Conservation (phyloP, 2,888 invertebrate species). For the Xestia rhomboidea region DNA sequence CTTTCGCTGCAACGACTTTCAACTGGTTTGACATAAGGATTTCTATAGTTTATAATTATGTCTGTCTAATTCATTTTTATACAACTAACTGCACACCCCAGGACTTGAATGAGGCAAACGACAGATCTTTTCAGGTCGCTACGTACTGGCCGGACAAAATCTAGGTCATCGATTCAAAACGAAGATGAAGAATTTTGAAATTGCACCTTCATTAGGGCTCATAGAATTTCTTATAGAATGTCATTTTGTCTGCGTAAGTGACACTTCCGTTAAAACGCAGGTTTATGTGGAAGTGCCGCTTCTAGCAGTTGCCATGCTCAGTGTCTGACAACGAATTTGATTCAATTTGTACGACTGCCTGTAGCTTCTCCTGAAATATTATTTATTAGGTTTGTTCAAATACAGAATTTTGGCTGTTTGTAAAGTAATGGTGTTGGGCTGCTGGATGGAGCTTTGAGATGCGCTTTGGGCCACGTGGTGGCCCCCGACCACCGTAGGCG, state of each 20-base stretch:
- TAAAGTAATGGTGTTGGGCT: constrained; percentile 11
- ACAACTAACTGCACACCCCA: neutral
- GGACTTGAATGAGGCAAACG: neutral
- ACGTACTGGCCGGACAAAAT: neutral
- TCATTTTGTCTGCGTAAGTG: neutral
- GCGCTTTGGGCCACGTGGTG: too few relatives aligned
- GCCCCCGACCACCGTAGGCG: too few relatives aligned
- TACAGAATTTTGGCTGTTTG: constrained; percentile 15
- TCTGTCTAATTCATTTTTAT: neutral
- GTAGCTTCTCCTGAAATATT: constrained; percentile 26
- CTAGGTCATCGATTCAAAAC: neutral
- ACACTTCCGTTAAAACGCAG: too few relatives aligned
- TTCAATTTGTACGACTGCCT: constrained; percentile 42
- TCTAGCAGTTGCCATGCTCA: neutral
- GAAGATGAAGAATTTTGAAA: neutral
- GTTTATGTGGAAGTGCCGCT: neutral
- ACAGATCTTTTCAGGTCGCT: neutral
- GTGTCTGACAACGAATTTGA: constrained; percentile 37
- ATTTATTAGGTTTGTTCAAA: constrained; percentile 21
- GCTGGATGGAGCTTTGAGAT: neutral
- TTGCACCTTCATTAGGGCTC: neutral
- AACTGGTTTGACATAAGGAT: neutral
- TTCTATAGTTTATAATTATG: neutral
- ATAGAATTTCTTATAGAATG: neutral
- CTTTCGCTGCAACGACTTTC: neutral